A percentile compares a stretch with the other conserved stretches of the same genome.
Evolutionary conservation across 2,888 invertebrate species (phyloP).

Genomic region (Xestia ashworthii): DNA sequence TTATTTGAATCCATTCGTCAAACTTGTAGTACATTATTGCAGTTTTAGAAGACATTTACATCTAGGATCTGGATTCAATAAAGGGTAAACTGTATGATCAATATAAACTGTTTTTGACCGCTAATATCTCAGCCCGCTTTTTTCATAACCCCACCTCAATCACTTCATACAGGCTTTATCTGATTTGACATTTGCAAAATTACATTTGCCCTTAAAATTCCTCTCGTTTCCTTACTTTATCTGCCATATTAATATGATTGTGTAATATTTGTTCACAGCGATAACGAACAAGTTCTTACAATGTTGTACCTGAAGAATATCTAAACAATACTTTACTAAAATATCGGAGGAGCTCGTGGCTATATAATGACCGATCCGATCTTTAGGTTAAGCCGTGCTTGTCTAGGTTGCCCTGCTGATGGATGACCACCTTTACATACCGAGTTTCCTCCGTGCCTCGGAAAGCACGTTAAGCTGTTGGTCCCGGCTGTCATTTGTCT

Average conservation of each 20-base stretch:
- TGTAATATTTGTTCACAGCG: conserved; percentile 22
- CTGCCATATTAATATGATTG: conserved; percentile 34
- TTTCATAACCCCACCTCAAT: conserved; percentile 53
- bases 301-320: background rate
- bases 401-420: too few species aligned
- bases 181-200: conserved; percentile 65
- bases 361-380: too few species aligned
- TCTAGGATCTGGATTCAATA: background rate
- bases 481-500: too few species aligned
- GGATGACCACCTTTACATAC: too few species aligned
- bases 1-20: background rate
- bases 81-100: background rate
- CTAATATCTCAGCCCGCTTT: background rate
- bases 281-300: conserved; percentile 5
- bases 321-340: too few species aligned
- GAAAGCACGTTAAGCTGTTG: too few species aligned
- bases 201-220: conserved; percentile 61
- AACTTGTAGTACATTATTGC: background rate
- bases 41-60: background rate
- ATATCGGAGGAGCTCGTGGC: too few species aligned
- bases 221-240: conserved; percentile 32
- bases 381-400: too few species aligned
- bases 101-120: background rate
- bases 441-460: too few species aligned
- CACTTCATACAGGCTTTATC: conserved; percentile 62